A percentile compares a stretch with the other conserved stretches of the same genome.
Evolutionary conservation across 2,888 invertebrate genomes (phyloP).

Genomic region (Apamea epomidion): DNA sequence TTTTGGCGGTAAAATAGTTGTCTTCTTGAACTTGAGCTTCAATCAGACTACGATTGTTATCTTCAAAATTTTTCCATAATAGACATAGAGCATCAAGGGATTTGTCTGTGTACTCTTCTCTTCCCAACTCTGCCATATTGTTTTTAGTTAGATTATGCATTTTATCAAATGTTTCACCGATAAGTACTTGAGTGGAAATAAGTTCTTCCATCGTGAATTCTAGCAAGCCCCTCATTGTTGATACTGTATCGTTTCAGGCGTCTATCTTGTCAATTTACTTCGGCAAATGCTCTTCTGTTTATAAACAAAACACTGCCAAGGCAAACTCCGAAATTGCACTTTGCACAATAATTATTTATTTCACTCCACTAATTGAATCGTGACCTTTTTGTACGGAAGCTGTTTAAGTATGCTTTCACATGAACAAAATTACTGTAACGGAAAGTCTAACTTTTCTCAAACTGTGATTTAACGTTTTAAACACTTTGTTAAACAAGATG

Average conservation of each 20-base stretch:
- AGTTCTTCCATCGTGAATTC: conserved; percentile 35
- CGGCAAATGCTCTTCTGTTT: not conserved
- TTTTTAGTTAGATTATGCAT: conserved; percentile 8
- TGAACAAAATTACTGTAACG: not conserved
- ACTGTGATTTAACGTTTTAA: not conserved
- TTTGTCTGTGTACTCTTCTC: conserved; percentile 11
- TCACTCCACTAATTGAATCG: not conserved
- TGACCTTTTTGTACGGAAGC: too few species aligned
- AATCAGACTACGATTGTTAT: conserved; percentile 21
- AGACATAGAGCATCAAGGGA: not conserved
- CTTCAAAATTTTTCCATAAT: conserved; percentile 36
- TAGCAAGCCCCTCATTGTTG: conserved; percentile 31
- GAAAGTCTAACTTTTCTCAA: not conserved
- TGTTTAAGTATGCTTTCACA: not conserved
- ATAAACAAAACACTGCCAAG: not conserved
- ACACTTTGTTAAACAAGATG: conserved; percentile 12
- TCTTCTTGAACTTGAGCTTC: conserved; percentile 24
- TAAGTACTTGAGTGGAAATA: conserved; percentile 35
- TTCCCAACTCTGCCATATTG: conserved; percentile 2
- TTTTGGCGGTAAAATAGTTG: conserved; percentile 23
- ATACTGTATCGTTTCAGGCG: not conserved
- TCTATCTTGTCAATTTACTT: not conserved
- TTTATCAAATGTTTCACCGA: conserved; percentile 24
- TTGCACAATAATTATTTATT: not conserved
- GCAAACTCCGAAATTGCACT: conserved; percentile 3